Evolutionary conservation across 1,140 invertebrate species (phyloP), one percentile per base, ranked within the genome.

Genomic region (Drosophila nasuta): DNA sequence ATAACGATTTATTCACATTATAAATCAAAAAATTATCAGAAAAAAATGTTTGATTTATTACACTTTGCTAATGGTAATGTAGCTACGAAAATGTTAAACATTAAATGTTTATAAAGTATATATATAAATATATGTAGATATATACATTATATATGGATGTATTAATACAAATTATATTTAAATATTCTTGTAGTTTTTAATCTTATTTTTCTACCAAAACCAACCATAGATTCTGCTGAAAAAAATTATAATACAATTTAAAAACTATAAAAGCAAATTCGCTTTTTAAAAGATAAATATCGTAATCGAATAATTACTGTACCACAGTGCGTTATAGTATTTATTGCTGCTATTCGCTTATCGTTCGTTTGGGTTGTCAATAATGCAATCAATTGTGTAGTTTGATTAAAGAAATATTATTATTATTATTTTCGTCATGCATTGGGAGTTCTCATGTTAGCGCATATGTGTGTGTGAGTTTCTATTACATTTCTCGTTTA

Each of bases 351-450:
- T 62, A 41, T 67, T 30, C 63, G 49, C 70, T 79, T 76, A 72
- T 76, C 73, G 62, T 49, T 63, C 67, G 49, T 79, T 68, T 46
- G 58, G 57, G 46, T 79, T 79, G 77, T 68, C 74, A 77, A 79
- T 77, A 79, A 77, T 79, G 77, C 74, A 79, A 79, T 77, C 77
- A 79, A 77, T 79, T 77, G 68, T 77, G 62, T 79, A 68, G 62
- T 77, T 79, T 77, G 74, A 77, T 77, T 77, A 73, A 68, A 73
- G 74, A 63, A 79, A 68, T 77, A 67, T 59, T 79, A 71, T 70
- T 77, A 74, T 74, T 74, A 66, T 58, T 72, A 54, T 69, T 51
- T 63, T 63, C 38, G 59, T 62, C 60, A 60, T 76, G 60, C 58
- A 75, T 48, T 49, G 15, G 8, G 38, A 58, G 28, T 35, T 10